phyloP scores from a whole-genome alignment of 2,113 vertebrate genomes.

The Tachycineta bicolor region DNA sequence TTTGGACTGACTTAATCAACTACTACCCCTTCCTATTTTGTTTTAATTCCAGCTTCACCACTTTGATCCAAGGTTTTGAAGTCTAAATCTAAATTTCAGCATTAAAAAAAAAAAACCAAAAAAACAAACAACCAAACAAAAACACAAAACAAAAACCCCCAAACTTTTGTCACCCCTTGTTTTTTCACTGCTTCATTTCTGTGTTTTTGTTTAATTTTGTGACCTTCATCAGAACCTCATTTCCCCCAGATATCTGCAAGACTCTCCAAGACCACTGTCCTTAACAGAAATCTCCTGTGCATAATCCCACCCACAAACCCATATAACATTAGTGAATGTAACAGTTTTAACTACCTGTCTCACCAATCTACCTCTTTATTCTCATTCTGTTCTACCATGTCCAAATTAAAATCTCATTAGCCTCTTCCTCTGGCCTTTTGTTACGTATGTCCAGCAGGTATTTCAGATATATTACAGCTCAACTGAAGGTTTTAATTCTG shows the following conservation, averaged over 20 bases:
- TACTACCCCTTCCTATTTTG: not conserved
- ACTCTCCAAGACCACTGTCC: not conserved
- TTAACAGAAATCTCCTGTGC: not conserved
- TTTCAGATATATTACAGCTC: not conserved
- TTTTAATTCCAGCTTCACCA: not conserved
- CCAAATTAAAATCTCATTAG: not conserved
- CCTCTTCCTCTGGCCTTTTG: not conserved
- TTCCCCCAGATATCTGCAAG: not conserved
- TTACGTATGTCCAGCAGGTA: not conserved
- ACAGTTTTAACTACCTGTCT: not conserved
- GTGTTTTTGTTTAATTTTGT: not conserved
- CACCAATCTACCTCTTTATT: not conserved
- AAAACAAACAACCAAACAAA: not conserved
- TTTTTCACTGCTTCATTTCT: not conserved
- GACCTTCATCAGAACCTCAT: not conserved
- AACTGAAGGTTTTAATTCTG: not conserved
- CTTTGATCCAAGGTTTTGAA: not conserved
- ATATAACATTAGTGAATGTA: not conserved
- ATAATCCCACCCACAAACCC: not conserved
- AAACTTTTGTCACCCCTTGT: rapidly evolving
- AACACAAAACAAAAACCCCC: too few species aligned
- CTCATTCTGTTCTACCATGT: not conserved
- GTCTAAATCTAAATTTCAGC: not conserved
- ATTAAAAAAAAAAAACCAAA: not conserved
- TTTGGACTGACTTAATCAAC: not conserved